A percentile compares a stretch with the other conserved stretches of the same genome.
Conservation (phyloP, 2,113 vertebrate species). For the Hemiprocne comata region DNA sequence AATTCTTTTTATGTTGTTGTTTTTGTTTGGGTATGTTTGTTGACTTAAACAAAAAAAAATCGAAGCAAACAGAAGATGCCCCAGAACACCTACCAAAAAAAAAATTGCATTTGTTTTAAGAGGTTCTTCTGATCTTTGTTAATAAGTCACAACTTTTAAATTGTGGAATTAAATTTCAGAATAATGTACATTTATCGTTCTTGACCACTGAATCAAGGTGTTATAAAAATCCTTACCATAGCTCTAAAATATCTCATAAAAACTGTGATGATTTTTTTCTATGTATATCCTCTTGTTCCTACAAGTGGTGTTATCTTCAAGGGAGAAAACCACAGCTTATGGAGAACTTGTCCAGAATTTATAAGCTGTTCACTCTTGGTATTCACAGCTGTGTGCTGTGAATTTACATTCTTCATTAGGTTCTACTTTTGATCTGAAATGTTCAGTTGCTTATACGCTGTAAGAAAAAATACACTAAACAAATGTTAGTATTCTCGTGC, state of each 20-base stretch:
- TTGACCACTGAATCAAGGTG: neutral
- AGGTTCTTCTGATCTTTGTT: neutral
- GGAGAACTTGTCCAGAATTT: neutral
- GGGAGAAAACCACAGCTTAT: neutral
- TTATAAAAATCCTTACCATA: neutral
- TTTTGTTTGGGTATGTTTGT: neutral
- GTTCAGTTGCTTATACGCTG: neutral
- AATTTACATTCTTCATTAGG: neutral
- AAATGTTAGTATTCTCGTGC: neutral
- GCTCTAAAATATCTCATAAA: neutral
- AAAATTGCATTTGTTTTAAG: neutral
- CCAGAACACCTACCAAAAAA: neutral
- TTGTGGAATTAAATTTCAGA: neutral
- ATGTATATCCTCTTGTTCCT: neutral
- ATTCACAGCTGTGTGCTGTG: neutral
- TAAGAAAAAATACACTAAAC: neutral
- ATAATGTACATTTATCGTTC: neutral
- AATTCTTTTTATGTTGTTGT: neutral
- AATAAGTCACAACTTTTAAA: neutral
- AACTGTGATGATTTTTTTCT: neutral
- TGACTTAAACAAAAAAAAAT: neutral
- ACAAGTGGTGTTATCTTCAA: neutral
- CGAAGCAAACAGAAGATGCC: neutral
- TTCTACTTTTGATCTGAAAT: neutral
- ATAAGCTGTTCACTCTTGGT: neutral